Base-by-base conservation (phyloP, 2,113 vertebrate species). In the Regulus satrapa region DNA sequence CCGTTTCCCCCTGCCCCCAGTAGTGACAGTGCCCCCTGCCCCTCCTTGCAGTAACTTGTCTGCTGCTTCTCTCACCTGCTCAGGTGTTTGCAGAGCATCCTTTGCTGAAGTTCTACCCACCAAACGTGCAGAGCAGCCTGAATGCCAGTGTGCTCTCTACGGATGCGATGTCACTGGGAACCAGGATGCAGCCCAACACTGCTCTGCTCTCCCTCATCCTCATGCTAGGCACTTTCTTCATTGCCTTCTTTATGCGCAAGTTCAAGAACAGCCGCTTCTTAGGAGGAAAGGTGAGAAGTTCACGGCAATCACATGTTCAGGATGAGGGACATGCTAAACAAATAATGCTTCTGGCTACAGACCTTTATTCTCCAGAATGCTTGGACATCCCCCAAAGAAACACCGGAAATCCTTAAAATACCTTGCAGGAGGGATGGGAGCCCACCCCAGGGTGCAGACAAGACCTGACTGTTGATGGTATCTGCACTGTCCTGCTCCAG, bases 221-320 rank as follows among this genome's bases (percentile, higher is more conserved):
- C 87, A 99, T 99, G 99, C 97, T 99, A 3, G 99, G 99, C 51
- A 99, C 99, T 36, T 99, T 99, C 97, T 99, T 99, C 95, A 98
- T 99, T 21, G 99, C 99, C 79, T 99, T 99, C 97, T 99, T 99
- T 92, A 98, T 99, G 82, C 98, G 99, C 94, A 99, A 99, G 96
- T 99, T 99, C 95, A 97, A 99, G 96, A 99, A 99, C 97, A 99
- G 99, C 96, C 98, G 99, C 7, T 99, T 99, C 97, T 98, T 99
- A 56, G 99, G 99, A 31, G 99, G 99, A 88, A 99, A 99, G 98
- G 99, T 99, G 93, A 36, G 92, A 61, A 34, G n/a, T 75, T 55
- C 51, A 16, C 74, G 79, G 36, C 41, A 38, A 24, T 79, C 63
- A 77, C 24, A 2, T 62, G 62, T 62, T 79, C 49, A 62, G 29